phyloP scores from a whole-genome alignment of 2,888 invertebrate genomes.

The Ischnus inquisitorius region DNA sequence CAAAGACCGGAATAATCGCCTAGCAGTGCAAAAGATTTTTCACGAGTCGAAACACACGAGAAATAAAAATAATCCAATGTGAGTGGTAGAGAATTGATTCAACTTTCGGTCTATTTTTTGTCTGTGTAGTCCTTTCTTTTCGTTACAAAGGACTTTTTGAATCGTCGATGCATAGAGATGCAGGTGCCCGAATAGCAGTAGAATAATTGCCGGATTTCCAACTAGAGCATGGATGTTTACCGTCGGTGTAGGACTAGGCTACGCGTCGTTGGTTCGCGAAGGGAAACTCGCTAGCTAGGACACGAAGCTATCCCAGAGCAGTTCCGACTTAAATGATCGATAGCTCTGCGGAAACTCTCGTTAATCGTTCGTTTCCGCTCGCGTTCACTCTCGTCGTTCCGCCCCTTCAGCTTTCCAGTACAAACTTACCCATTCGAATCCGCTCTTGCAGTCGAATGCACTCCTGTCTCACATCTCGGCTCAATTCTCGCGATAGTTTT shows the following conservation, averaged over 20 bases:
- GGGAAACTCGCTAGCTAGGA: slow-evolving; percentile 23
- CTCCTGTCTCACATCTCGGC: slow-evolving; percentile 35
- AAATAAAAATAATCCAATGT: slow-evolving; percentile 8
- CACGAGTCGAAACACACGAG: slow-evolving; percentile 2
- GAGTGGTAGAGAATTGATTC: neutral
- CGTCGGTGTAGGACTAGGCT: neutral
- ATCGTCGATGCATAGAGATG: slow-evolving; percentile 9
- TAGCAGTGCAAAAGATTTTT: neutral
- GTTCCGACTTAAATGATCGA: slow-evolving; percentile 75
- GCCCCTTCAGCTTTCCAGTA: slow-evolving; percentile 40
- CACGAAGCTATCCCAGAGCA: slow-evolving; percentile 28
- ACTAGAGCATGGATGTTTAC: slow-evolving; percentile 56
- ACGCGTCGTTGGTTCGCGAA: slow-evolving; percentile 49
- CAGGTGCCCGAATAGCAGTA: slow-evolving; percentile 33
- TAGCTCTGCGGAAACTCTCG: slow-evolving; percentile 78
- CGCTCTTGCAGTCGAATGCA: slow-evolving; percentile 6
- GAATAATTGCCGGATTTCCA: slow-evolving; percentile 61
- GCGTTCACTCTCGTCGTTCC: slow-evolving; percentile 46
- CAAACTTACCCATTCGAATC: slow-evolving; percentile 38
- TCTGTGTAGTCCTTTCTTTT: neutral
- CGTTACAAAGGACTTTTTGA: slow-evolving; percentile 15
- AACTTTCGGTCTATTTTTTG: neutral
- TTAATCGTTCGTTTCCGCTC: slow-evolving; percentile 78
- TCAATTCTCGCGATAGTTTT: slow-evolving; percentile 71
- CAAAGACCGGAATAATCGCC: slow-evolving; percentile 12